Percentiles rank a stretch among this genome's conserved stretches.
phyloP scores from a whole-genome alignment of 2,888 invertebrate species.

The Parascotia fuliginaria region DNA sequence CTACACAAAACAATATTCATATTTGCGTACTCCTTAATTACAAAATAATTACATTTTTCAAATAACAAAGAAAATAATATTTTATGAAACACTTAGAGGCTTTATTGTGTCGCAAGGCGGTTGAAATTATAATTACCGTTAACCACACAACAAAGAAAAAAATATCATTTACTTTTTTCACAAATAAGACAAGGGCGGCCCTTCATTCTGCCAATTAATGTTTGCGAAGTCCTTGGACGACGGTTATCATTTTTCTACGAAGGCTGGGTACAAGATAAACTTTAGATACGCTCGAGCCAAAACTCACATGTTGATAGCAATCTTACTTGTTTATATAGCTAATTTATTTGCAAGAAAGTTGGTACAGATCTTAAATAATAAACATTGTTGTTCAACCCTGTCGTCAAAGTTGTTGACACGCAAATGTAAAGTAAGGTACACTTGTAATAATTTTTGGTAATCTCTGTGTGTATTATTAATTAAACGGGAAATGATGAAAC shows the following conservation, averaged over 20 bases:
- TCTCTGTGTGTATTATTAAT: no score
- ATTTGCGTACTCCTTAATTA: background rate
- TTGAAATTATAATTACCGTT: slow-evolving; percentile 29
- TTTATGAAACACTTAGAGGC: slow-evolving; percentile 19
- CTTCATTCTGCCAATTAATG: slow-evolving; percentile 45
- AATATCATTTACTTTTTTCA: slow-evolving; percentile 23
- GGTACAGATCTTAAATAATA: no score
- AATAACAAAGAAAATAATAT: slow-evolving; percentile 9
- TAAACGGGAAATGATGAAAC: no score
- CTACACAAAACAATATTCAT: background rate
- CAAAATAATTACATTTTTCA: background rate
- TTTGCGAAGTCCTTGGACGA: slow-evolving; percentile 20
- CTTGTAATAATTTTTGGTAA: no score
- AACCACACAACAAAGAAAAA: slow-evolving; percentile 35
- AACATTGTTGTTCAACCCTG: no score
- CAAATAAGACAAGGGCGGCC: slow-evolving; percentile 36
- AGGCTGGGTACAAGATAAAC: background rate
- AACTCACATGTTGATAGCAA: background rate
- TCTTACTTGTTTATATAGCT: background rate
- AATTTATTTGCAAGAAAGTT: no score
- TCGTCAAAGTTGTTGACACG: no score
- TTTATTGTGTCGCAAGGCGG: slow-evolving; percentile 13
- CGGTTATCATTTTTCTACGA: slow-evolving; percentile 7
- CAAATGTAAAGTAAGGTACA: no score
- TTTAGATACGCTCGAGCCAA: background rate